These are phyloP conservation scores for Aplocera efformata DNA, from an alignment of 2,888 invertebrate genomes.

Conservation along the genomic window DNA sequence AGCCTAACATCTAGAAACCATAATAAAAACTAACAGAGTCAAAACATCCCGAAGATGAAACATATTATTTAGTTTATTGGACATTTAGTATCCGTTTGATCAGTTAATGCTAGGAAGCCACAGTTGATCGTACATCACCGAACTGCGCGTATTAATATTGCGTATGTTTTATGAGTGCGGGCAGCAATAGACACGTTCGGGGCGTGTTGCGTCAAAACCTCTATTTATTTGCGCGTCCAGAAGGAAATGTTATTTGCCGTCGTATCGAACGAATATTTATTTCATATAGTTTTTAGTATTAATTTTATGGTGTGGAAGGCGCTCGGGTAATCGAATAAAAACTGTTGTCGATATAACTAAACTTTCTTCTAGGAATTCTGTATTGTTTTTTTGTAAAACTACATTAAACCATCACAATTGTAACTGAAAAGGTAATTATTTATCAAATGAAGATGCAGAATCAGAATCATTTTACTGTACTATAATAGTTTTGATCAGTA, in stretches of 20 bases:
- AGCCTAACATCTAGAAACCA: too few species aligned
- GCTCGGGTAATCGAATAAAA: too few species aligned
- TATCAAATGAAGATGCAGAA: too few species aligned
- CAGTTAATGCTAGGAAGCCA: constrained; percentile 7
- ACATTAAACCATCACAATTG: too few species aligned
- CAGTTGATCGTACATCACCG: constrained; percentile 5
- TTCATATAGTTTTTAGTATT: constrained; percentile 4
- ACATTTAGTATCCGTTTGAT: constrained; percentile 15
- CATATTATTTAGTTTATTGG: constrained; percentile 5
- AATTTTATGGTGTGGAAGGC: too few species aligned
- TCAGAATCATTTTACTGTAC: too few species aligned
- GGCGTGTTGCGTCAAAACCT: constrained; percentile 2
- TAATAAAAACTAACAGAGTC: neutral
- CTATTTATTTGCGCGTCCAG: neutral
- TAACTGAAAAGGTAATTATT: too few species aligned
- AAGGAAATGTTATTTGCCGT: neutral
- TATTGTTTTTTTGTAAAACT: too few species aligned
- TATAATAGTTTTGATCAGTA: too few species aligned
- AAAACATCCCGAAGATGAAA: constrained; percentile 3
- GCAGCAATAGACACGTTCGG: constrained; percentile 2
- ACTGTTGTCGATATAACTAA: too few species aligned
- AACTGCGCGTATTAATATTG: constrained; percentile 8
- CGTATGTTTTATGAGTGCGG: constrained; percentile 11
- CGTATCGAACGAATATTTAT: constrained; percentile 2
- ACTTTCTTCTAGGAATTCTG: too few species aligned